Base-by-base conservation (phyloP, 2,888 invertebrate genomes). In the Dicyrtoma fusca region DNA sequence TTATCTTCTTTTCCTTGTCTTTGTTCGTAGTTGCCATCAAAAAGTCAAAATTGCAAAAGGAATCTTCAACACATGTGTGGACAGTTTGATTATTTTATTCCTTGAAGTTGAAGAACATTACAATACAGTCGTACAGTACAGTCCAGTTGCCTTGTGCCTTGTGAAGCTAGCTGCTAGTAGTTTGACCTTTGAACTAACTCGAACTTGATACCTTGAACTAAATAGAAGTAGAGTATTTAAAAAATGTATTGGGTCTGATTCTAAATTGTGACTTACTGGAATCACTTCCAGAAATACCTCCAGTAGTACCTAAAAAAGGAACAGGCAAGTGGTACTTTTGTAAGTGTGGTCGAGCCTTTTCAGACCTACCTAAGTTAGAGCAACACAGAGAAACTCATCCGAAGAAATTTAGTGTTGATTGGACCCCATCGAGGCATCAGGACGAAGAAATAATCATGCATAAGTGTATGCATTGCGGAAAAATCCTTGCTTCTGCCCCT, bases 251-350 rank as follows among this genome's bases (percentile, higher is more conserved):
- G 34, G 3, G 34, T 34, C 34, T 34, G 3, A 8, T 8, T 34
- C 34, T 17, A 61, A 42, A 49, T 3, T 19, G 42, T 42, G 34
- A 61, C 25, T 59, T 59, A 23, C 61, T 25, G 17, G 42, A 42
- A 26, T 61, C 2, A 61, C 61, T 61, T 61, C 61, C 61, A 61
- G 61, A 44, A 25, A 61, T 61, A 42, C 44, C 61, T 11, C 61
- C 61, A 14, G 26, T 61, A 42, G 14, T 42, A 13, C 53, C 51
- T 17, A 53, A 34, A 26, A 66, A 66, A 26, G 42, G 53, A 23
- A 26, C 51, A 17, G 66, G 51, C 8, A 34, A 53, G 26, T 71
- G 65, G 64, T 71, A 23, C 42, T 5, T 71, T 11, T 71, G 64
- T 47, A 55, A 51, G 11, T 71, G 65, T 64, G 55, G 53, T 44